These are phyloP conservation scores for Andrena dorsata DNA, from an alignment of 2,888 invertebrate species.

Conservation along the genomic window DNA sequence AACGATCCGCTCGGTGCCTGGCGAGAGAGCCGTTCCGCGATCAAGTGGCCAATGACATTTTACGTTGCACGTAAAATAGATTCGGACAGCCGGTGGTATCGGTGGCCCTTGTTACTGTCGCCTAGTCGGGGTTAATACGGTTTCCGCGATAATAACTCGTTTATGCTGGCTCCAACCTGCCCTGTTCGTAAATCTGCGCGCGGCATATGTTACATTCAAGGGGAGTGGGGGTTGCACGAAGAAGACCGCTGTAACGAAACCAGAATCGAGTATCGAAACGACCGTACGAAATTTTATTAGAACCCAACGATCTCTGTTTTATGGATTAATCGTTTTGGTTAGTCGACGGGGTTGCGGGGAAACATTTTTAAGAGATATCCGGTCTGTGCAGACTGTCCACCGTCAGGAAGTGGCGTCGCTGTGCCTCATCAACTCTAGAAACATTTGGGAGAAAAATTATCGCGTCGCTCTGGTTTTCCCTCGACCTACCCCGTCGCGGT, in stretches of 20 bases:
- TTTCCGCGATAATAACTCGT: conserved; percentile 64
- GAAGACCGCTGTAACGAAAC: conserved; percentile 30
- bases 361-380: neutral
- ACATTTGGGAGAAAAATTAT: conserved; percentile 20
- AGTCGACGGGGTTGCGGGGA: neutral
- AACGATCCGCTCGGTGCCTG: conserved; percentile 12
- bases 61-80: conserved; percentile 33
- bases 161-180: conserved; percentile 48
- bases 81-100: conserved; percentile 37
- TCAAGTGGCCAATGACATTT: conserved; percentile 43
- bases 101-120: conserved; percentile 47
- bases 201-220: conserved; percentile 36
- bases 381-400: neutral
- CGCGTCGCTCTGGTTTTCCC: conserved; percentile 15
- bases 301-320: neutral
- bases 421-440: conserved; percentile 22
- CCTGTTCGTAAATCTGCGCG: conserved; percentile 44
- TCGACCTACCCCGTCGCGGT: neutral
- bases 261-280: conserved; percentile 27
- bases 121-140: conserved; percentile 57
- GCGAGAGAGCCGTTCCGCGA: conserved; percentile 9
- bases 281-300: conserved; percentile 24
- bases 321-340: neutral
- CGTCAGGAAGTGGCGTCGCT: neutral
- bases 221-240: neutral